Base-by-base conservation (phyloP, 2,888 invertebrate species). In the Apantesis nais region DNA sequence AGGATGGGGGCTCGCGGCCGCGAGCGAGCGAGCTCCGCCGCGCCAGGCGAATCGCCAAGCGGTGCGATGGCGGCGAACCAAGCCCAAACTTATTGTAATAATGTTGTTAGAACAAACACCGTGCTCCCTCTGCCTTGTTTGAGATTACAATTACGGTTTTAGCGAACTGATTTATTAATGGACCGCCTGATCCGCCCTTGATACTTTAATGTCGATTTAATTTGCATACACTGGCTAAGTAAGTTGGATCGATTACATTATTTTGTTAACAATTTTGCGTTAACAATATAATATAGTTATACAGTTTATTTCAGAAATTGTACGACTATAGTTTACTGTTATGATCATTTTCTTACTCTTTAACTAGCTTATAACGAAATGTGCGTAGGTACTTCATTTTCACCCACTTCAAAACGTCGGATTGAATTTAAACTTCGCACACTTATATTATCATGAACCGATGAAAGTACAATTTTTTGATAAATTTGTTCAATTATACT, bases 111-210 rank as follows among this genome's bases (percentile, higher is more conserved):
- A 93, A 90, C 92, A 95, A 95, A 94, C 95, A 94, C 88, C 85
- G 88, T 85, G 84, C 90, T 84, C 93, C 91, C 92, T 90, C 48
- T 62, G 62, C 62, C 92, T 91, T 94, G 94, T 94, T 95, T 94
- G 94, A 94, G 94, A 94, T 94, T 94, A 94, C 94, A 95, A 94
- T 95, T 95, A 95, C 94, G 94, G 95, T 92, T 94, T 94, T 94
- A 94, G 94, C 94, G 92, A 93, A 94, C 93, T 95, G 94, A 94
- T 94, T 95, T 94, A 94, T 94, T 95, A 94, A 95, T 94, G 94
- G 94, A 91, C 90, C 92, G 93, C 90, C 92, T 94, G 93, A 94
- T 94, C 93, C 93, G 92, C 89, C 93, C 88, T 89, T 94, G 94
- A 93, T 94, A 93, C 95, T 93, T 93, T 93, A 93, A 93, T 93